A percentile compares a stretch with the other conserved stretches of the same genome.
phyloP scores from a whole-genome alignment of 2,888 invertebrate genomes.

The Pseudococcus viburni region DNA sequence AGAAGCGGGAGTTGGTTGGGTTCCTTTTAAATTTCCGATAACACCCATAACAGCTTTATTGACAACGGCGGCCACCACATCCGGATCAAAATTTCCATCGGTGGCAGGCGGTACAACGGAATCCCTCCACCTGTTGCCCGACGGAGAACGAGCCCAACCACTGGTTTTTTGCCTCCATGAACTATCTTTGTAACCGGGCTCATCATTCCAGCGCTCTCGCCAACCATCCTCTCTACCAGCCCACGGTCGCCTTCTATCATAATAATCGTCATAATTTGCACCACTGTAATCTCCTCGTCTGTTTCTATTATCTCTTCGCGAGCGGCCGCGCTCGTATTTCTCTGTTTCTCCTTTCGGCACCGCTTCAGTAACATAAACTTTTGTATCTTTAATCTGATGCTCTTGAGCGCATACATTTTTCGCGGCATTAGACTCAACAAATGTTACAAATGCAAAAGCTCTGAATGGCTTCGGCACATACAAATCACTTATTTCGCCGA shows the following conservation, averaged over 20 bases:
- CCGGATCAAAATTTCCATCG: constrained; percentile 67
- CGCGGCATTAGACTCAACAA: constrained; percentile 91
- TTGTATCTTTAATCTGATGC: constrained; percentile 86
- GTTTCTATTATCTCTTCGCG: constrained; percentile 63
- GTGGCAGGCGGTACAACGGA: constrained; percentile 62
- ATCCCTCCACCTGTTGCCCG: constrained; percentile 65
- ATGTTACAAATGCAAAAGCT: constrained; percentile 94
- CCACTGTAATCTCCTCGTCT: constrained; percentile 65
- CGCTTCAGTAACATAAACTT: constrained; percentile 68
- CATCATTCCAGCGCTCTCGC: constrained; percentile 67
- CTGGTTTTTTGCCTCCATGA: constrained; percentile 60
- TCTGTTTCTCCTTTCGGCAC: constrained; percentile 68
- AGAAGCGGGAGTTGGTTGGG: constrained; percentile 51
- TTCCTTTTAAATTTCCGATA: constrained; percentile 68
- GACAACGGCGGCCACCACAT: constrained; percentile 68
- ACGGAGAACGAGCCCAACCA: constrained; percentile 52
- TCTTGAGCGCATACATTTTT: constrained; percentile 93
- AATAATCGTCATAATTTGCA: constrained; percentile 66
- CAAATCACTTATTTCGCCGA: constrained; percentile 94
- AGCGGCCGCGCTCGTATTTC: constrained; percentile 65
- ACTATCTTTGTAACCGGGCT: constrained; percentile 63
- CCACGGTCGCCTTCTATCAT: constrained; percentile 67
- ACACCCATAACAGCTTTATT: constrained; percentile 68
- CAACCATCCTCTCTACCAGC: constrained; percentile 62
- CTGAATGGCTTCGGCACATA: constrained; percentile 96